phyloP scores from a whole-genome alignment of 2,797 vertebrate species.

The Pseudochaenichthys georgianus region DNA sequence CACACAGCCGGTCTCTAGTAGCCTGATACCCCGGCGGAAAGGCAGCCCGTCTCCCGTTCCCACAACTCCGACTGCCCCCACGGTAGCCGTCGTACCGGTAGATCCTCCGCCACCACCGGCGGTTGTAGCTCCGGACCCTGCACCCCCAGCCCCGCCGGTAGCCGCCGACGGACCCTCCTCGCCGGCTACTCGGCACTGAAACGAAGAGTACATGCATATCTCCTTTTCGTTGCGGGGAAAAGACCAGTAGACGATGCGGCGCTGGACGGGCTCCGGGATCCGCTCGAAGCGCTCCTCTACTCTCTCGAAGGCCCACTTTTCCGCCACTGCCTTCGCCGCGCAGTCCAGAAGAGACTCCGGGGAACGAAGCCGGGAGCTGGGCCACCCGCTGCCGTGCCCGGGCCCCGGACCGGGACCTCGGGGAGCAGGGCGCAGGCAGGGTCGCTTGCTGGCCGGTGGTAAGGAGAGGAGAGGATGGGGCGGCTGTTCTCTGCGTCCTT shows the following conservation, averaged over 20 bases:
- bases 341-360: slow-evolving; percentile 96
- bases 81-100: slow-evolving; percentile 72
- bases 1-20: slow-evolving; percentile 96
- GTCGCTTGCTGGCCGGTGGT: slow-evolving; percentile 90
- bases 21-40: slow-evolving; percentile 94
- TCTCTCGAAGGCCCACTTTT: slow-evolving; percentile 97
- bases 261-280: slow-evolving; percentile 97
- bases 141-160: slow-evolving; percentile 53
- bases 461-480: slow-evolving; percentile 85
- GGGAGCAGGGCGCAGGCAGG: slow-evolving; percentile 90
- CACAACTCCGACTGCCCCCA: slow-evolving; percentile 74
- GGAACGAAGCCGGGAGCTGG: slow-evolving; percentile 84
- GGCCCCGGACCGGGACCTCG: slow-evolving; percentile 87
- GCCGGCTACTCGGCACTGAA: slow-evolving; percentile 91
- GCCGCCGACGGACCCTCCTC: slow-evolving; percentile 83
- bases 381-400: slow-evolving; percentile 83
- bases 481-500: slow-evolving; percentile 93
- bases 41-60: slow-evolving; percentile 91
- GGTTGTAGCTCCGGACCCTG: slow-evolving; percentile 77
- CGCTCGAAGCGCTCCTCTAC: slow-evolving; percentile 98
- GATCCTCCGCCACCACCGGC: slow-evolving; percentile 76
- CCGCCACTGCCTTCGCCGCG: slow-evolving; percentile 95
- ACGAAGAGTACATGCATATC: slow-evolving; percentile 99
- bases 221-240: slow-evolving; percentile 97
- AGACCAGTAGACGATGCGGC: slow-evolving; percentile 98